These are phyloP conservation scores for Bubo scandiacus DNA, from an alignment of 2,113 vertebrate species.

Conservation along the genomic window DNA sequence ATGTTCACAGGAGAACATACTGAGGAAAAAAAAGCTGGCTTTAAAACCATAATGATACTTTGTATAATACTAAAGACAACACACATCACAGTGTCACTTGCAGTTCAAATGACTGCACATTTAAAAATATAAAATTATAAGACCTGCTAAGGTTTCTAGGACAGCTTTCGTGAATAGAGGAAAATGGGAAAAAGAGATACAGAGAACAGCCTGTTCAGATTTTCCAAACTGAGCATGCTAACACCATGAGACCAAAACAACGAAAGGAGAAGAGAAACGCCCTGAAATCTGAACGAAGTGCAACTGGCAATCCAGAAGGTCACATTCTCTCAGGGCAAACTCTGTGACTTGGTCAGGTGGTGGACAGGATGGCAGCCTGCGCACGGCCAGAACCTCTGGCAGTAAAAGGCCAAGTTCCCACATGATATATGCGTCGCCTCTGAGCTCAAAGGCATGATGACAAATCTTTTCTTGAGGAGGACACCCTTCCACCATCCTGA, in stretches of 20 bases:
- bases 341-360: background rate
- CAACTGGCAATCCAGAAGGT: background rate
- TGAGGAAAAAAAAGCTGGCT: background rate
- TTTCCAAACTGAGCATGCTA: background rate
- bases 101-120: background rate
- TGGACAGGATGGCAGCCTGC: background rate
- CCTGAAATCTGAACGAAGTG: background rate
- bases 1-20: background rate
- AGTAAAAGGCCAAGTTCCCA: background rate
- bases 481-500: background rate
- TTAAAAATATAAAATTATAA: background rate
- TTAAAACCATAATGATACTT: background rate
- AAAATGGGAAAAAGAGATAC: background rate
- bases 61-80: background rate
- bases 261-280: accelerated
- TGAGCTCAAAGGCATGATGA: background rate
- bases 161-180: accelerated
- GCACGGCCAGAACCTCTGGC: background rate
- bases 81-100: background rate
- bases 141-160: background rate
- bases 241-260: background rate
- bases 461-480: background rate
- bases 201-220: background rate
- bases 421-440: accelerated
- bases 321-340: background rate